phyloP scores from a whole-genome alignment of 92 coral and sea anemone genomes.

The Blastomussa wellsi region DNA sequence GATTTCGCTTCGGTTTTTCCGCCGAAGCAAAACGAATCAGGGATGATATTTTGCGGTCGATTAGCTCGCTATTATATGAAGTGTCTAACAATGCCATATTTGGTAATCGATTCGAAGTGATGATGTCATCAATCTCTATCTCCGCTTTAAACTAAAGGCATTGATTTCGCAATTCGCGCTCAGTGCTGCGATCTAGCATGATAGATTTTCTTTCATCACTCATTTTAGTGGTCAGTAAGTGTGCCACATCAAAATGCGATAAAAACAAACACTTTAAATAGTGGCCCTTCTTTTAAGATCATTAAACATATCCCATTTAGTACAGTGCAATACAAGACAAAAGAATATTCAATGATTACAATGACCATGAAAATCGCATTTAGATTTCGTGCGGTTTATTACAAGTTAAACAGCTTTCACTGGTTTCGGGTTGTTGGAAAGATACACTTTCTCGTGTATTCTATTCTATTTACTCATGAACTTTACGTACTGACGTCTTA shows the following conservation, averaged over 20 bases:
- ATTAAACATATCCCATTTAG: not conserved
- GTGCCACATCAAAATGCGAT: not conserved
- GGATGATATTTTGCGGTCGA: not conserved
- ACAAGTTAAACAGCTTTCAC: no score
- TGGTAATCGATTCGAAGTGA: slow-evolving; percentile 26
- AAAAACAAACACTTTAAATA: not conserved
- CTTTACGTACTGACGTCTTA: no score
- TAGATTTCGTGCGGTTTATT: not conserved
- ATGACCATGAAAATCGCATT: no score
- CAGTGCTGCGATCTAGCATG: not conserved
- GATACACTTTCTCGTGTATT: no score
- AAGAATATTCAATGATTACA: no score
- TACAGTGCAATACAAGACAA: not conserved
- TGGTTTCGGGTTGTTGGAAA: no score
- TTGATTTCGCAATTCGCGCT: not conserved
- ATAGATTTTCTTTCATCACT: not conserved
- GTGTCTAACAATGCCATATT: slow-evolving; percentile 17
- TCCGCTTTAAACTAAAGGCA: not conserved
- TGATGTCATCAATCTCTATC: not conserved
- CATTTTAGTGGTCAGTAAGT: no score
- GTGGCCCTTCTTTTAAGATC: not conserved
- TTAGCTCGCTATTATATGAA: not conserved
- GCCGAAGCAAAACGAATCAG: slow-evolving; percentile 11
- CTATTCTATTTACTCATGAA: no score
- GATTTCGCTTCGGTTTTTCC: not conserved